Percentiles rank a stretch among this genome's conserved stretches.
phyloP scores from a whole-genome alignment of 2,797 vertebrate species.

The Rhinella marina region DNA sequence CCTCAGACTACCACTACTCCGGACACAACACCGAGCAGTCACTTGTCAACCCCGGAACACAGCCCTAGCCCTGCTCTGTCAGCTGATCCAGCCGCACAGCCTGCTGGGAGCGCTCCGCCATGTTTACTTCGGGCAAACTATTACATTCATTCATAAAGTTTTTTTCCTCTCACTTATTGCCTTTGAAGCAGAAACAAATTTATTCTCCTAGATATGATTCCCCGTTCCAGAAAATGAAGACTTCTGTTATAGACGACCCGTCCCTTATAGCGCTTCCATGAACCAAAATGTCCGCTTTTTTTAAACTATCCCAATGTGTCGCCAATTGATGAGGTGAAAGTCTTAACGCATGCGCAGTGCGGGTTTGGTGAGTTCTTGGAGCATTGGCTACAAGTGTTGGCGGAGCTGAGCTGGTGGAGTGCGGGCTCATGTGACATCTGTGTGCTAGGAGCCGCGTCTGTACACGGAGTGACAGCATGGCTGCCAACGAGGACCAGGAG shows the following conservation, averaged over 20 bases:
- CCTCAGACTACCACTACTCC: constrained; percentile 7
- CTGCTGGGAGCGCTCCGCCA: constrained; percentile 25
- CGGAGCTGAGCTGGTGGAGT: neutral
- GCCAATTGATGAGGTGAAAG: neutral
- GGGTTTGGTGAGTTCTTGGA: neutral
- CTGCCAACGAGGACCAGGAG: constrained; percentile 96
- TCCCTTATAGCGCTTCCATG: neutral
- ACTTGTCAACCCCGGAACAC: constrained; percentile 17
- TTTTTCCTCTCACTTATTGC: neutral
- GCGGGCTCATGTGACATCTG: neutral
- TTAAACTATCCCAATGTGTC: neutral
- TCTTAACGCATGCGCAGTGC: neutral
- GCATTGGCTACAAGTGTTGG: fast-evolving
- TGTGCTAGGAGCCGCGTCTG: neutral
- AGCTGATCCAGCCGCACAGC: constrained; percentile 44
- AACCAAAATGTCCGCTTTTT: constrained; percentile 27
- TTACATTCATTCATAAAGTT: too few relatives aligned
- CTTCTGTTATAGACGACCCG: neutral
- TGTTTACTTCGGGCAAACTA: constrained; percentile 18
- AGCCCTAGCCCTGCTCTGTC: constrained; percentile 2
- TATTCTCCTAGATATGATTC: too few relatives aligned
- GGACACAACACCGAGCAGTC: neutral
- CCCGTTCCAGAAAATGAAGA: neutral
- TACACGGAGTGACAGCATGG: constrained; percentile 73
- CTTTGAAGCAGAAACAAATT: neutral